Evolutionary conservation across 2,113 vertebrate genomes (phyloP).

Genomic region (Sceloporus tristichus): DNA sequence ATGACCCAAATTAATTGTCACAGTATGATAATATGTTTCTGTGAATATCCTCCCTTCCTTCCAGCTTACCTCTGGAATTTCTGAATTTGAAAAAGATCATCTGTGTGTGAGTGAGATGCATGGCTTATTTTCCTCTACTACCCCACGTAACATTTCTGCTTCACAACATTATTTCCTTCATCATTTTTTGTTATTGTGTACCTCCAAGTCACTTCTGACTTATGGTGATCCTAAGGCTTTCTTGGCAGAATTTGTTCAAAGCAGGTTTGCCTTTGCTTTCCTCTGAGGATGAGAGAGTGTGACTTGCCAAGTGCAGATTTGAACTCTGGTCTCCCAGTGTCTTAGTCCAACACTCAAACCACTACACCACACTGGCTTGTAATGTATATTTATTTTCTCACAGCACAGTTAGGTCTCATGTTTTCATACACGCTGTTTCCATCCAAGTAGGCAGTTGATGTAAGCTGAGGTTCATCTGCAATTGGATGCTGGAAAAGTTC

Average conservation of each 20-base stretch:
- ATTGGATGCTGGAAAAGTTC: constrained; percentile 27
- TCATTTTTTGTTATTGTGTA: no score
- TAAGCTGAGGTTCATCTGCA: constrained; percentile 21
- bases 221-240: no score
- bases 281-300: no score
- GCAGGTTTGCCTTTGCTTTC: no score
- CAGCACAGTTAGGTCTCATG: background rate
- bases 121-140: background rate
- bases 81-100: background rate
- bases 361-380: no score
- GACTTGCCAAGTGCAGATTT: no score
- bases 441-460: background rate
- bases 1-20: background rate
- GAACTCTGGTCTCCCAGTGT: no score
- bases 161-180: background rate
- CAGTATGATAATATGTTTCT: background rate
- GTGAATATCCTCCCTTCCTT: background rate
- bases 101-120: background rate
- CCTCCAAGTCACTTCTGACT: no score
- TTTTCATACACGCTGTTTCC: constrained; percentile 11
- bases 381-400: constrained; percentile 4
- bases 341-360: no score
- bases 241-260: no score
- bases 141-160: background rate
- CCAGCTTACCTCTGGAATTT: background rate